A percentile compares a stretch with the other conserved stretches of the same genome.
phyloP scores from a whole-genome alignment of 1,140 invertebrate species.

The Schlechtendalia chinensis region DNA sequence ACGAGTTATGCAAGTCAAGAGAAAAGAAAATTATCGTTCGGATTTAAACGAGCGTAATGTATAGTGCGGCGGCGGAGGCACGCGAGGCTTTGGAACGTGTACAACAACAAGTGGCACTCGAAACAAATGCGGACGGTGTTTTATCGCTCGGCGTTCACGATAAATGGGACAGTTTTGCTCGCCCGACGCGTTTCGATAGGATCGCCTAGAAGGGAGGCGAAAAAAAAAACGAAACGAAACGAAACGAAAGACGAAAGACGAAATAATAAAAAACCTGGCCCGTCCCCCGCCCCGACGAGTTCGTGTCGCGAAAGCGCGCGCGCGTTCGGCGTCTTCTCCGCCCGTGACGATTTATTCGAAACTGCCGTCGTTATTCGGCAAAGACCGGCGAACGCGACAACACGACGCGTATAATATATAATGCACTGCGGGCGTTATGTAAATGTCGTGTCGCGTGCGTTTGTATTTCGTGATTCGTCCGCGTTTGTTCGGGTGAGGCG shows the following conservation, averaged over 20 bases:
- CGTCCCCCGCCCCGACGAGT: background rate
- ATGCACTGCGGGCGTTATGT: too few species aligned
- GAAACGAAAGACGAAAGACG: background rate
- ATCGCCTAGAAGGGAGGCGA: too few species aligned
- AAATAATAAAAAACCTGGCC: background rate
- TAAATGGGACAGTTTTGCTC: background rate
- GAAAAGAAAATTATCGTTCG: slow-evolving; percentile 31
- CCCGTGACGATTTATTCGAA: background rate
- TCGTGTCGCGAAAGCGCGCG: background rate
- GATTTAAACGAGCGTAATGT: background rate
- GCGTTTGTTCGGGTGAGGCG: too few species aligned
- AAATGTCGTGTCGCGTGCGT: too few species aligned
- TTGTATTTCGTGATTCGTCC: too few species aligned
- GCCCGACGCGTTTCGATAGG: slow-evolving; percentile 10
- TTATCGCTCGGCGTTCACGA: slow-evolving; percentile 19
- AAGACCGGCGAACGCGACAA: too few species aligned
- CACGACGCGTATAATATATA: too few species aligned
- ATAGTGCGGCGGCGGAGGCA: background rate
- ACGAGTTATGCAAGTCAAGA: slow-evolving; percentile 14
- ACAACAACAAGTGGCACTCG: slow-evolving; percentile 38
- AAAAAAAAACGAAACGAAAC: background rate
- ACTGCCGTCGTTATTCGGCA: background rate
- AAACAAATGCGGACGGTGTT: slow-evolving; percentile 29
- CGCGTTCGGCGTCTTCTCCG: background rate
- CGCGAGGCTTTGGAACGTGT: background rate